Conservation (phyloP, 2,888 invertebrate genomes). For the Sphaeridia pumilis region DNA sequence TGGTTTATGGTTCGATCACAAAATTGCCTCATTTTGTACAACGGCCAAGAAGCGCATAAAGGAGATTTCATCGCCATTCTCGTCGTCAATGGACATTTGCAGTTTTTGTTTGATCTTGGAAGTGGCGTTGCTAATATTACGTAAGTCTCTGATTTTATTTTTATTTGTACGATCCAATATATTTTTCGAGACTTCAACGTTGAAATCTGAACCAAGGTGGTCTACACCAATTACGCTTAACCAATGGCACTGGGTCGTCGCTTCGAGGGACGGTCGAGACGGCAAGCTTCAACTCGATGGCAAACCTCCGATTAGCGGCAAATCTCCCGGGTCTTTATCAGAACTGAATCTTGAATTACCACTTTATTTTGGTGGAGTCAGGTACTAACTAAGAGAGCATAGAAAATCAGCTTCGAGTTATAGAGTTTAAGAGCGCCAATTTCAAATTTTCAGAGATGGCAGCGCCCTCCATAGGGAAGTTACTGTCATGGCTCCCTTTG, state of each 20-base stretch:
- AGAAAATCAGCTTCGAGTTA: too few species aligned
- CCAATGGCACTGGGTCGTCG: slow-evolving; percentile 67
- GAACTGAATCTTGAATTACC: slow-evolving; percentile 72
- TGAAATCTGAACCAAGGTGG: too few species aligned
- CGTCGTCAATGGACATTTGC: slow-evolving; percentile 64
- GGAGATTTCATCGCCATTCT: slow-evolving; percentile 78
- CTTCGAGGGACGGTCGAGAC: slow-evolving; percentile 60
- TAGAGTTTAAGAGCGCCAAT: too few species aligned
- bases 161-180: too few species aligned
- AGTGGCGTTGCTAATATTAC: slow-evolving; percentile 73
- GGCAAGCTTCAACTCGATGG: slow-evolving; percentile 68
- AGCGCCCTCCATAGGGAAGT: slow-evolving; percentile 40
- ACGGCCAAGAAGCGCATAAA: slow-evolving; percentile 53
- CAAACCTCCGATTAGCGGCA: slow-evolving; percentile 56
- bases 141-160: too few species aligned
- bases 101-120: slow-evolving; percentile 81
- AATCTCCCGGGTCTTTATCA: slow-evolving; percentile 62
- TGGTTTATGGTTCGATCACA: slow-evolving; percentile 67
- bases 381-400: too few species aligned
- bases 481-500: slow-evolving; percentile 49
- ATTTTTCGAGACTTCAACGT: too few species aligned
- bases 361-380: slow-evolving; percentile 66
- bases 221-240: slow-evolving; percentile 51
- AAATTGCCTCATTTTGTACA: slow-evolving; percentile 71
- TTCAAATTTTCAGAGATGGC: slow-evolving; percentile 37